Evolutionary conservation across 2,888 invertebrate species (phyloP).

Genomic region (Lamproptera curius): DNA sequence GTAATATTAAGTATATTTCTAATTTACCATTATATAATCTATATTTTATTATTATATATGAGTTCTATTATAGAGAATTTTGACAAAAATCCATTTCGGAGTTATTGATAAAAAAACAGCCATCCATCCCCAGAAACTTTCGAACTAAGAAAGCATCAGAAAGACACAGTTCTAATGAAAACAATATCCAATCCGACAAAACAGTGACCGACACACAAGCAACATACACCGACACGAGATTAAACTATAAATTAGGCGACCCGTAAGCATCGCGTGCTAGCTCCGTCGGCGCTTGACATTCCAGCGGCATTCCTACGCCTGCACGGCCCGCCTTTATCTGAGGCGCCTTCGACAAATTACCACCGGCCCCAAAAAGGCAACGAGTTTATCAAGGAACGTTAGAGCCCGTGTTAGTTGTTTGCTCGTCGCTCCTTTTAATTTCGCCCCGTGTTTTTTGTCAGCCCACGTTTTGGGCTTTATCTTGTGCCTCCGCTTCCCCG

Average conservation of each 20-base stretch:
- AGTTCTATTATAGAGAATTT: no score
- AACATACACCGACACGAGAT: no score
- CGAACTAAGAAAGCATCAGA: no score
- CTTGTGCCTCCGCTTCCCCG: constrained; percentile 57
- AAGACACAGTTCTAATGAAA: no score
- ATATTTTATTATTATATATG: no score
- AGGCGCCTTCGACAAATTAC: constrained; percentile 77
- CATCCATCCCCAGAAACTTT: no score
- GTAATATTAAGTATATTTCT: no score
- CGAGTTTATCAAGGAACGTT: constrained; percentile 67
- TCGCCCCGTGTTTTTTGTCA: constrained; percentile 67
- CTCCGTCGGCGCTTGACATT: constrained; percentile 48
- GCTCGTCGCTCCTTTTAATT: constrained; percentile 73
- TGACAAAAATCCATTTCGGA: no score
- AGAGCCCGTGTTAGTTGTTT: constrained; percentile 66
- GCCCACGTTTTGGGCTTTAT: constrained; percentile 63
- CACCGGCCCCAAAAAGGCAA: constrained; percentile 63
- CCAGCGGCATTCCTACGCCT: constrained; percentile 53
- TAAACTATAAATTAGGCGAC: constrained; percentile 7
- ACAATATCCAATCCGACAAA: no score
- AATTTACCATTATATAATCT: no score
- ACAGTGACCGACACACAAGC: no score
- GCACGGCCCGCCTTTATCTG: constrained; percentile 64
- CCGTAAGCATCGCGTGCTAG: constrained; percentile 37
- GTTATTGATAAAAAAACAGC: no score